Evolutionary conservation across 2,113 vertebrate species (phyloP).

Genomic region (Colossoma macropomum): DNA sequence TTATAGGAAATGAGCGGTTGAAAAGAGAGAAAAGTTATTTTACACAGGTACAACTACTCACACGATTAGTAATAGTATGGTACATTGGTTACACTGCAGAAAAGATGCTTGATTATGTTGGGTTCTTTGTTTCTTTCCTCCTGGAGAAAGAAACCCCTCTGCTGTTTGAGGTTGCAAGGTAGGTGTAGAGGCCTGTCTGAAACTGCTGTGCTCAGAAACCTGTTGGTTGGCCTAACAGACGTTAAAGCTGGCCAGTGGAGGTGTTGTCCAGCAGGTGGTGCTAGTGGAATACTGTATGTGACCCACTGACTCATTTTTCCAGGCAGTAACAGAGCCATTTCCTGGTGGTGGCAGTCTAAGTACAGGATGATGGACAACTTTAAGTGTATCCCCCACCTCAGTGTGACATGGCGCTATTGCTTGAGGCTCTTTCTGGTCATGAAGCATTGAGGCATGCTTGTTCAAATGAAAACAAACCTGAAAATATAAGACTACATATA

Average conservation of each 20-base stretch:
- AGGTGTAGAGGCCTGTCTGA: slow-evolving; percentile 23
- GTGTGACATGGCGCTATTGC: slow-evolving; percentile 48
- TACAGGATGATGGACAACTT: neutral
- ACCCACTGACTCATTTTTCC: neutral
- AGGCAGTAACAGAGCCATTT: neutral
- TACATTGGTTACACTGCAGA: slow-evolving; percentile 50
- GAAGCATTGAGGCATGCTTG: slow-evolving; percentile 25
- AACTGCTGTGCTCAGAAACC: slow-evolving; percentile 25
- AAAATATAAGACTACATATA: slow-evolving; percentile 13
- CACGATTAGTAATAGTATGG: slow-evolving; percentile 59
- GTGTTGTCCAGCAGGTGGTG: slow-evolving; percentile 42
- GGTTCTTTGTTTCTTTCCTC: neutral
- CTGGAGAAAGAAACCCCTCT: slow-evolving; percentile 23
- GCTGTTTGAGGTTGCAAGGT: slow-evolving; percentile 33
- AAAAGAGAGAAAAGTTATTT: slow-evolving; percentile 51
- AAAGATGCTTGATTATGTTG: slow-evolving; percentile 40
- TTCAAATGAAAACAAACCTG: slow-evolving; percentile 12
- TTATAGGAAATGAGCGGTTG: slow-evolving; percentile 62
- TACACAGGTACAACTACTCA: slow-evolving; percentile 61
- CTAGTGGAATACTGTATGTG: slow-evolving; percentile 20
- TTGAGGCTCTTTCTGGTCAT: slow-evolving; percentile 43
- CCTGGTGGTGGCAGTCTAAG: neutral
- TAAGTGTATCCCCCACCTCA: slow-evolving; percentile 23
- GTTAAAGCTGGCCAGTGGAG: slow-evolving; percentile 11
- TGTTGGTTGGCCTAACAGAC: slow-evolving; percentile 18